A percentile compares a stretch with the other conserved stretches of the same genome.
phyloP scores from a whole-genome alignment of 1,140 invertebrate genomes.

The Plutomurus gul region DNA sequence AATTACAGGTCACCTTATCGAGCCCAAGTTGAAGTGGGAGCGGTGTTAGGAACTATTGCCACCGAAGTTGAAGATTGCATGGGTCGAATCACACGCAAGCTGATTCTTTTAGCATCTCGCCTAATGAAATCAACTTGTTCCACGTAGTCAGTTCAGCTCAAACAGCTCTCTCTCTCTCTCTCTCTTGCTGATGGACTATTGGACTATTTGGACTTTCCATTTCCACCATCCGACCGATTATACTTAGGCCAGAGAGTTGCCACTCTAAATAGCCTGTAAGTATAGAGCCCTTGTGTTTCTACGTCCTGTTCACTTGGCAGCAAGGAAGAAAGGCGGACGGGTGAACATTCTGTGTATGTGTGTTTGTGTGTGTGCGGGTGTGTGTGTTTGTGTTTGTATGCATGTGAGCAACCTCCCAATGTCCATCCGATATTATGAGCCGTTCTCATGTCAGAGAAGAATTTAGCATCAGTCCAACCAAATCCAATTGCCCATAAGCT shows the following conservation, averaged over 20 bases:
- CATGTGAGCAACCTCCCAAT: constrained; percentile 32
- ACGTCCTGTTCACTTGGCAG: too few relatives aligned
- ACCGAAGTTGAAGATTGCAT: constrained; percentile 53
- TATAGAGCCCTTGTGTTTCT: too few relatives aligned
- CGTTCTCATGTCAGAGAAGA: constrained; percentile 41
- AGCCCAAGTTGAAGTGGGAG: neutral
- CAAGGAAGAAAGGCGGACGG: too few relatives aligned
- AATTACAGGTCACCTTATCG: constrained; percentile 53
- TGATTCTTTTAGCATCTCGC: constrained; percentile 53
- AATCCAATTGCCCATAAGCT: constrained; percentile 24
- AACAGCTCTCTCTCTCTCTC: too few relatives aligned
- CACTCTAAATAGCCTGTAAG: too few relatives aligned
- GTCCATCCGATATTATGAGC: constrained; percentile 39
- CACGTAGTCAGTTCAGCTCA: constrained; percentile 1
- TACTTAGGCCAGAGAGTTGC: too few relatives aligned
- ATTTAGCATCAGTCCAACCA: constrained; percentile 23
- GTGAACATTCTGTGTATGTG: neutral
- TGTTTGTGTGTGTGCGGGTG: too few relatives aligned
- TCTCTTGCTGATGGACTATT: constrained; percentile 22
- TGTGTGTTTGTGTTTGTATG: neutral
- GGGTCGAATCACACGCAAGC: constrained; percentile 52
- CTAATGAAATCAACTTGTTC: constrained; percentile 54
- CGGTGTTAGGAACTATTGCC: constrained; percentile 47
- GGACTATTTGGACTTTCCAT: neutral
- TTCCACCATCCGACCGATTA: neutral